Base-by-base conservation (phyloP, 2,888 invertebrate species). In the Nudaria mundana region DNA sequence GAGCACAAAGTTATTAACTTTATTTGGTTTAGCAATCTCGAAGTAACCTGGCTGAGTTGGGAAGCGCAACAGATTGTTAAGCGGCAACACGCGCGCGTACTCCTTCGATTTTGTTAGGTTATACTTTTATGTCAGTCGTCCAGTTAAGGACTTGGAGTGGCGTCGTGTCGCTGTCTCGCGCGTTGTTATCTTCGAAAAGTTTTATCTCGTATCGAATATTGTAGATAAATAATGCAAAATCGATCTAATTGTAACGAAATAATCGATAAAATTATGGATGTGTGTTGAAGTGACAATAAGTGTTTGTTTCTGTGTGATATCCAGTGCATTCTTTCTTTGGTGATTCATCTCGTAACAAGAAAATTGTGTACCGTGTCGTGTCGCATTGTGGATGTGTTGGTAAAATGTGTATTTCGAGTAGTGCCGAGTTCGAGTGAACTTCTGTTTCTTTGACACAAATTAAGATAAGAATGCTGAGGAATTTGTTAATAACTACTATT, bases 331-430 rank as follows among this genome's bases (percentile, higher is more conserved):
- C 81, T 78, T 85, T 83, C 81, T 78, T 76, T 50, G 76, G 85
- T 86, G 86, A 86, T 85, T 86, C 86, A 86, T 86, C 85, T 85
- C 73, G 52, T 55, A 72, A 77, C 79, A 78, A 85, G 82, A 79
- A 81, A 34, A 78, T 79, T 76, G 77, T 80, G 76, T 67, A 60
- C 57, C 37, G 74, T 81, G 76, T 55, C 37, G 74, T 81, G 76
- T 72, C 66, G 65, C 70, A 62, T 61, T 64, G 64, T 71, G 71
- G 61, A 63, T 68, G 73, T 64, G 66, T 67, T 68, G 65, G 71
- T 71, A 68, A 75, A 77, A 71, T 75, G 76, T 82, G 74, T 14
- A 28, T 74, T 69, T 62, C 68, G 66, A 75, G 69, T 69, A 65
- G 25, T 75, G 69, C 62, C 68, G 65, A 75, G 71, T 70, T 65